phyloP scores from a whole-genome alignment of 35 echinoderm and acorn worm genomes.

The Diadema setosum region DNA sequence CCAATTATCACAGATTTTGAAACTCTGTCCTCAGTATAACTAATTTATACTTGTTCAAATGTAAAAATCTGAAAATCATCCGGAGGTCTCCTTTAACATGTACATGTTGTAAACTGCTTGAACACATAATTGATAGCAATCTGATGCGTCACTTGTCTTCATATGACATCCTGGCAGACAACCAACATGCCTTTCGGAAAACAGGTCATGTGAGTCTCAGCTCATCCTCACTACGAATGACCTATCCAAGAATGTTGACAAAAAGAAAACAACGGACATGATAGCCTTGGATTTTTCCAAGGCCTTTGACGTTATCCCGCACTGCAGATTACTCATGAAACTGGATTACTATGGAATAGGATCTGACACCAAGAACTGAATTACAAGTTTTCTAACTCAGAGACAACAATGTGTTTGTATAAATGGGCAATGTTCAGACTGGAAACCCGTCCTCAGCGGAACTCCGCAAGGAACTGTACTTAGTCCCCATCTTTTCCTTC shows the following conservation, averaged over 20 bases:
- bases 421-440: neutral
- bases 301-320: constrained; percentile 44
- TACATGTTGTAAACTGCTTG: no score
- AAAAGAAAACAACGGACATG: constrained; percentile 10
- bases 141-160: no score
- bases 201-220: constrained; percentile 1
- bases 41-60: no score
- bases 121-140: no score
- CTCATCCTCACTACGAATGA: neutral
- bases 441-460: neutral
- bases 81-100: no score
- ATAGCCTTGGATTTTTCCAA: constrained; percentile 49
- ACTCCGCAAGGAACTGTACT: neutral
- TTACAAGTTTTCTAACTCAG: constrained; percentile 8
- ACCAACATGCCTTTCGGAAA: neutral
- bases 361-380: constrained; percentile 19
- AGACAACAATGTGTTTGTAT: neutral
- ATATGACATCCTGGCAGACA: no score
- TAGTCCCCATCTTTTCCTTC: neutral
- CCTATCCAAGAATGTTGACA: neutral
- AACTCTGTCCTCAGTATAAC: no score
- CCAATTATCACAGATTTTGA: no score
- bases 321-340: constrained; percentile 36
- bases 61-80: no score
- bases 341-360: constrained; percentile 42